phyloP scores from a whole-genome alignment of 1,140 invertebrate species.

The Papilio xuthus region DNA sequence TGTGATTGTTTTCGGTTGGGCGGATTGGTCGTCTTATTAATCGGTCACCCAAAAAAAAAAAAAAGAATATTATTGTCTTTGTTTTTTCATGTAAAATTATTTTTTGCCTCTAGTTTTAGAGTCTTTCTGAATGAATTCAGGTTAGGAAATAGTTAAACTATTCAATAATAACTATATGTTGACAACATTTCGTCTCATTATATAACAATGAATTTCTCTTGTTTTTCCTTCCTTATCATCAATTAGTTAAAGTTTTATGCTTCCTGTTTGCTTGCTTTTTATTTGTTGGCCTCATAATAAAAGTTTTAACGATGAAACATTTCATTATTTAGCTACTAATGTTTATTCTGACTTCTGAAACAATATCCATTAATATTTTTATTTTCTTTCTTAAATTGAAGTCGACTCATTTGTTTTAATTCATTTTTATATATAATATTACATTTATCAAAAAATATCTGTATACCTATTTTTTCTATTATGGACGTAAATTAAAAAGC shows the following conservation, averaged over 20 bases:
- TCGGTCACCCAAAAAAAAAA: too few relatives aligned
- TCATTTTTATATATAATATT: too few relatives aligned
- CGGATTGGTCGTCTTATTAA: too few relatives aligned
- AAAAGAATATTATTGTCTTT: too few relatives aligned
- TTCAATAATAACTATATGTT: not conserved
- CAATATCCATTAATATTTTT: not conserved
- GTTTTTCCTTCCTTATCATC: conserved; percentile 4
- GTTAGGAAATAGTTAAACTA: not conserved
- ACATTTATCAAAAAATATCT: too few relatives aligned
- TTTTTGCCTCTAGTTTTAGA: not conserved
- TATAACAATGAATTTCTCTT: not conserved
- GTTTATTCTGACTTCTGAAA: not conserved
- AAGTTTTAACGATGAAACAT: not conserved
- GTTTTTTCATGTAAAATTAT: too few relatives aligned
- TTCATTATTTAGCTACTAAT: conserved; percentile 1
- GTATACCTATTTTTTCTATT: too few relatives aligned
- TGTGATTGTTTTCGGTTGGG: too few relatives aligned
- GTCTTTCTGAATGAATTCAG: not conserved
- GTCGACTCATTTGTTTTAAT: not conserved
- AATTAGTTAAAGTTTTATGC: conserved; percentile 3
- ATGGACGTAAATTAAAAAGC: too few relatives aligned
- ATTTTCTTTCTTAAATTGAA: not conserved
- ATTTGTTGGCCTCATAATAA: not conserved
- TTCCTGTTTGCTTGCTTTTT: not conserved
- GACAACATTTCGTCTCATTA: conserved; percentile 3